Base-by-base conservation (phyloP, 2,888 invertebrate genomes). In the Drosophila siamana region DNA sequence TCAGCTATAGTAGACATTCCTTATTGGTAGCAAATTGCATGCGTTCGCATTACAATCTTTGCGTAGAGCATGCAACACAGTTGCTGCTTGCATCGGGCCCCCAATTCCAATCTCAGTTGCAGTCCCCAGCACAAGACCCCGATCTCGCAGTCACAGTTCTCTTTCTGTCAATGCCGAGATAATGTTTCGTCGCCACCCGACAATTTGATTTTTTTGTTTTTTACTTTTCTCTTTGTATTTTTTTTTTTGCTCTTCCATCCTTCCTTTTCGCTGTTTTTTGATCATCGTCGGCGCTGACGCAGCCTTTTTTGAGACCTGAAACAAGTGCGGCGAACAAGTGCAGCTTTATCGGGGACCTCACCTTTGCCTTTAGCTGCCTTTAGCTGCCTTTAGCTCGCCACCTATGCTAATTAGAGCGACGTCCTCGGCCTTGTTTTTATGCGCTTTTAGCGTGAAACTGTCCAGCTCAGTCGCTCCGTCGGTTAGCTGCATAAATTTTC, bases 401-500 rank as follows among this genome's bases (percentile, higher is more conserved):
- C 68, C 84, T 83, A 83, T 83, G 83, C 86, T 83, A 83, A 83
- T 83, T 83, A 83, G 86, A 86, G 77, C 81, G 74, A 69, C 86
- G 83, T 86, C 83, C 83, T 83, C 86, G 83, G 83, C 87, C 87
- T 86, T 84, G 87, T 84, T 86, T 84, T 86, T 84, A 84, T 84
- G 85, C 87, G 80, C 74, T 81, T 62, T 79, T 79, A 81, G 74
- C 85, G 83, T 79, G 72, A 85, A 85, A 84, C 54, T 80, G 76
- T 71, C 74, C 74, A 57, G 54, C 66, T 57, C 19, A 7, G 51
- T 51, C 16, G 24, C 36, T 47, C 15, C 4, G 33, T 33, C 6
- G 41, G 52, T 22, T 62, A 48, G 73, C 56, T 76, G 86, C 86
- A 86, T 86, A 86, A 88, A 86, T 86, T 86, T 86, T 88, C 77